Percentiles rank a stretch among this genome's conserved stretches.
Evolutionary conservation across 2,888 invertebrate genomes (phyloP).

Genomic region (Calephelis perditalis): DNA sequence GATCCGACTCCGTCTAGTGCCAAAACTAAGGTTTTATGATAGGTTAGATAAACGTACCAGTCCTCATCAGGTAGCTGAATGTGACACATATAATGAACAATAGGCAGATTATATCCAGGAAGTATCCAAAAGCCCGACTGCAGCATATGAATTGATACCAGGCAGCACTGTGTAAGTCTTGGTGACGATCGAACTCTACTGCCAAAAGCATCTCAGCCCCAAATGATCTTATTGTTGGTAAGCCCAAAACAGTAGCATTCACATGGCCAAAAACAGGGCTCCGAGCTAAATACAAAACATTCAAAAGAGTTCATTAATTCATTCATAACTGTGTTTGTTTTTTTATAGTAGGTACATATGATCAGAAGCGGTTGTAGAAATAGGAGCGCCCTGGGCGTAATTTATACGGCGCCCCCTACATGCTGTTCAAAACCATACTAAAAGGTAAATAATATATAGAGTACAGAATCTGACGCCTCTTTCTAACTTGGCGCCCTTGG

Average conservation of each 20-base stretch:
- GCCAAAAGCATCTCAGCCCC: conserved; percentile 81
- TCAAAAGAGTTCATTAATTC: too few species aligned
- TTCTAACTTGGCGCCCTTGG: too few species aligned
- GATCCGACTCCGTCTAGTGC: too few species aligned
- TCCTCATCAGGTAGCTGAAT: conserved; percentile 77
- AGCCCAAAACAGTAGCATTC: conserved; percentile 86
- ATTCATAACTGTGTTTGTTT: too few species aligned
- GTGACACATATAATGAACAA: conserved; percentile 81
- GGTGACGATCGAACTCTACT: conserved; percentile 75
- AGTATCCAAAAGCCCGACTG: conserved; percentile 82
- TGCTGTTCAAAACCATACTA: too few species aligned
- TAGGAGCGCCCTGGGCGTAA: too few species aligned
- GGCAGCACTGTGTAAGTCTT: conserved; percentile 81
- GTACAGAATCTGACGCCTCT: too few species aligned
- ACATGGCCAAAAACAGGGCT: conserved; percentile 92
- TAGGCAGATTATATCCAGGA: conserved; percentile 81
- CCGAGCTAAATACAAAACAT: conserved; percentile 75
- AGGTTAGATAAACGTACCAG: conserved; percentile 40
- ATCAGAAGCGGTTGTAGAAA: too few species aligned
- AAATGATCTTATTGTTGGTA: conserved; percentile 89
- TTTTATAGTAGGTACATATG: too few species aligned
- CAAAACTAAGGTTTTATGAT: neutral
- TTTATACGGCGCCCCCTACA: too few species aligned
- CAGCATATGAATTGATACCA: conserved; percentile 82
- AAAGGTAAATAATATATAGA: too few species aligned